Base-by-base conservation (phyloP, 2,888 invertebrate species). In the Byasa hedistus region DNA sequence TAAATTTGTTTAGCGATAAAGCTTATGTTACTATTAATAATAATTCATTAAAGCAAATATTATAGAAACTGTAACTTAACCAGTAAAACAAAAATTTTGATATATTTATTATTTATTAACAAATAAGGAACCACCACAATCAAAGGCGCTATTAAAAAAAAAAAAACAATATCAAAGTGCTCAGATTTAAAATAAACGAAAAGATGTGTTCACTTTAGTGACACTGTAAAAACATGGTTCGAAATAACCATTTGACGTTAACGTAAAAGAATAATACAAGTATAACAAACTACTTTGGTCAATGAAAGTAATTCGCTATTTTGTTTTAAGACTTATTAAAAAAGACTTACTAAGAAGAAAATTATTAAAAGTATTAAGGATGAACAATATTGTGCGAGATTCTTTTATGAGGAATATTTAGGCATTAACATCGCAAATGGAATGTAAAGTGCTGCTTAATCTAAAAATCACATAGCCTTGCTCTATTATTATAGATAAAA, bases 391-490 rank as follows among this genome's bases (percentile, higher is more conserved):
- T 61, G 67, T 62, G 66, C 59, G 62, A 65, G 65, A 60, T 56
- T 36, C 12, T 12, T 21, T 54, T 12, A 2, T 54, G 22, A 54
- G 4, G 22, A 15, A 54, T 54, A 54, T 54, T n/a, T 10, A 54
- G 22, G 52, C 21, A 54, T 22, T 8, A n/a, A 54, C 22, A 90
- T 89, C 88, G 89, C 89, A 89, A 88, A 80, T 88, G 90, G 91
- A 89, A 90, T 89, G 89, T 81, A 79, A 75, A 69, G 87, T 88
- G 88, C 84, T 78, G 76, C 89, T 88, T 89, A 90, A 68, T 79
- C 83, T 86, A 88, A 82, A 75, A 82, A 90, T 91, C 91, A 91
- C 91, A 86, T 85, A 87, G 85, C 84, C 83, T 86, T 86, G 79
- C 76, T 77, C 78, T 79, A 75, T 68, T 71, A 76, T 19, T 80